Conservation (phyloP, 2,113 vertebrate genomes). For the Chloropsis hardwickii region DNA sequence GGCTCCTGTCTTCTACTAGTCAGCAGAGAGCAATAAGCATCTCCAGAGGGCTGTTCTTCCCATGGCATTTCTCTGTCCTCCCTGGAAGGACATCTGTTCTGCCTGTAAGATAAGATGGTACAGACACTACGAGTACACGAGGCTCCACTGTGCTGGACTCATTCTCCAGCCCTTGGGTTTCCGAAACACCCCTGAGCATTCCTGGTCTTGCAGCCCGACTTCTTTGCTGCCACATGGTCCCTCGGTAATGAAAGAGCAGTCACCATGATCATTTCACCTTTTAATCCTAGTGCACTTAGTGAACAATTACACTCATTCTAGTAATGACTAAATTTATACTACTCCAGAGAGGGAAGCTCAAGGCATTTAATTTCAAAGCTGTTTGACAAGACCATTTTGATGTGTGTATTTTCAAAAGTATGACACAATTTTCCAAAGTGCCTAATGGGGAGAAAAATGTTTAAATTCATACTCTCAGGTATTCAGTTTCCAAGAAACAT, state of each 20-base stretch:
- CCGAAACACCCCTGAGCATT: not conserved
- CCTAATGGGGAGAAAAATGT: not conserved
- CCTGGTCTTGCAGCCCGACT: not conserved
- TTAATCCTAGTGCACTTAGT: constrained; percentile 20
- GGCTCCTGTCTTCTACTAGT: not conserved
- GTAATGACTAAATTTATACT: constrained; percentile 36
- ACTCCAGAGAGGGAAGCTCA: not conserved
- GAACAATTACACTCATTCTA: constrained; percentile 41
- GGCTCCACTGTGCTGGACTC: not conserved
- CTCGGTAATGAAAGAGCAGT: not conserved
- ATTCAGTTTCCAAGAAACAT: not conserved
- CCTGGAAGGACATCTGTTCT: not conserved
- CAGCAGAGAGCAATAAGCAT: not conserved
- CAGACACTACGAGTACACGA: fast-evolving
- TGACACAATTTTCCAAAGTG: not conserved
- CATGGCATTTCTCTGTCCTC: not conserved
- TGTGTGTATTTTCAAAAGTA: constrained; percentile 11
- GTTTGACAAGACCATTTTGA: constrained; percentile 33
- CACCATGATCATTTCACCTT: not conserved
- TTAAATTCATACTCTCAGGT: not conserved
- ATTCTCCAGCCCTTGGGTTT: not conserved
- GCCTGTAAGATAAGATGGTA: not conserved
- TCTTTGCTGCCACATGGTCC: fast-evolving
- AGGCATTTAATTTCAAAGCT: constrained; percentile 10
- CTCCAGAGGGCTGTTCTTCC: not conserved